phyloP scores from a whole-genome alignment of 2,888 invertebrate genomes.

The Nesidiocoris tenuis region DNA sequence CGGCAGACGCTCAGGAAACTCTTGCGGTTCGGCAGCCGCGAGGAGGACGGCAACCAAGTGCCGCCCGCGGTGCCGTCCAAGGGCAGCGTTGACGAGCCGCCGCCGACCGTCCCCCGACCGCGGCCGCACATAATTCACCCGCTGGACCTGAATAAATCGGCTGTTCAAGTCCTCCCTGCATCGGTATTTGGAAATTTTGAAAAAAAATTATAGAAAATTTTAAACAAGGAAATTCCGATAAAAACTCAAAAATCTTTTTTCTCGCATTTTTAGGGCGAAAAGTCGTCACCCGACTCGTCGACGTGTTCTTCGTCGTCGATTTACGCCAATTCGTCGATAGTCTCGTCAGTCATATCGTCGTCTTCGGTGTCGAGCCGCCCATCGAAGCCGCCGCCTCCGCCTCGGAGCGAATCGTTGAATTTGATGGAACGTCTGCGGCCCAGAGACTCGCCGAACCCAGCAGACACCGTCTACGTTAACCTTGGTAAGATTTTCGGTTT shows the following conservation, averaged over 20 bases:
- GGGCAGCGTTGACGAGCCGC: slow-evolving; percentile 4
- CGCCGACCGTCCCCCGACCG: slow-evolving; percentile 64
- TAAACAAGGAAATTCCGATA: too few relatives aligned
- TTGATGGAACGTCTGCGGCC: slow-evolving; percentile 70
- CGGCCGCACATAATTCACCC: slow-evolving; percentile 86
- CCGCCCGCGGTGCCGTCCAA: not conserved
- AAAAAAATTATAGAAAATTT: not conserved
- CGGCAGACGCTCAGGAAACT: slow-evolving; percentile 83
- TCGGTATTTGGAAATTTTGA: not conserved
- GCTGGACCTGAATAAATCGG: slow-evolving; percentile 77
- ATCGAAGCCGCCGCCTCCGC: slow-evolving; percentile 75
- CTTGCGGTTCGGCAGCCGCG: slow-evolving; percentile 67
- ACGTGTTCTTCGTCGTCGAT: not conserved
- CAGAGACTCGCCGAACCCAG: slow-evolving; percentile 65
- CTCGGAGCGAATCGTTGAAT: slow-evolving; percentile 62
- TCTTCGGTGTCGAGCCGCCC: slow-evolving; percentile 55
- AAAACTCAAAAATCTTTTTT: too few relatives aligned
- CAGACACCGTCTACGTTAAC: slow-evolving; percentile 69
- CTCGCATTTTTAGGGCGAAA: slow-evolving; percentile 1
- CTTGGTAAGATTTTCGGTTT: too few relatives aligned
- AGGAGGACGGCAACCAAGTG: slow-evolving; percentile 43
- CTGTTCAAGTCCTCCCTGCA: slow-evolving; percentile 70
- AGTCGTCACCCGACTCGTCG: slow-evolving; percentile 16
- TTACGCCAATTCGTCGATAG: not conserved
- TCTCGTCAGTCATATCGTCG: not conserved